phyloP scores from a whole-genome alignment of 2,888 invertebrate genomes.

The Idaea aversata region DNA sequence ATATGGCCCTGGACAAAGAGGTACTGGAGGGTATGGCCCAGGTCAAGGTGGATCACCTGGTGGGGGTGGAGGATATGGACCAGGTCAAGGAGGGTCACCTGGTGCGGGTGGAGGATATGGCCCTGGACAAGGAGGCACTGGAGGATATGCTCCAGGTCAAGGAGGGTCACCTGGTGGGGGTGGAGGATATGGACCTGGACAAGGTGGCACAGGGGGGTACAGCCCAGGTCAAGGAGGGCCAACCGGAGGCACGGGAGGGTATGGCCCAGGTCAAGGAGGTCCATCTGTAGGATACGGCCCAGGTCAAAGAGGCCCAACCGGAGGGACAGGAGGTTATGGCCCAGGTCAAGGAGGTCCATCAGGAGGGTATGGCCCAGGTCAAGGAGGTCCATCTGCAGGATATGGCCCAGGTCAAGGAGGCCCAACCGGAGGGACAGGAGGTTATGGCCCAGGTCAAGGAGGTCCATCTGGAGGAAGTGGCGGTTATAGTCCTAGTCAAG shows the following conservation, averaged over 20 bases:
- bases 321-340: slow-evolving; percentile 7
- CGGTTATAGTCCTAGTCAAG: slow-evolving; percentile 11
- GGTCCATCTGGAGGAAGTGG: not conserved
- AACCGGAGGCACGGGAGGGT: not conserved
- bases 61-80: not conserved
- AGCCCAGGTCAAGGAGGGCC: slow-evolving; percentile 6
- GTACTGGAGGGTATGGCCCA: not conserved
- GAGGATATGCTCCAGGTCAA: slow-evolving; percentile 13
- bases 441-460: slow-evolving; percentile 8
- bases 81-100: slow-evolving; percentile 11
- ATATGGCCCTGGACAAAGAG: slow-evolving; percentile 11
- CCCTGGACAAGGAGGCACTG: slow-evolving; percentile 9
- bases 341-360: slow-evolving; percentile 10
- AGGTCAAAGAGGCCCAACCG: not conserved
- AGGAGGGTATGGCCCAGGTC: slow-evolving; percentile 14
- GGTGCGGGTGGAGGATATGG: slow-evolving; percentile 7
- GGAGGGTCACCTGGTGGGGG: slow-evolving; percentile 8
- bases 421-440: not conserved
- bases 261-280: not conserved
- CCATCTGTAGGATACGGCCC: not conserved
- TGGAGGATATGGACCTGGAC: slow-evolving; percentile 25
- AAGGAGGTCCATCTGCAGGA: slow-evolving; percentile 10
- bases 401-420: slow-evolving; percentile 8
- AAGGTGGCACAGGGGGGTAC: slow-evolving; percentile 8
- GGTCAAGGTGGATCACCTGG: not conserved